Percentiles rank a stretch among this genome's conserved stretches.
Evolutionary conservation across 2,888 invertebrate genomes (phyloP).

Genomic region (Homarus gammarus): DNA sequence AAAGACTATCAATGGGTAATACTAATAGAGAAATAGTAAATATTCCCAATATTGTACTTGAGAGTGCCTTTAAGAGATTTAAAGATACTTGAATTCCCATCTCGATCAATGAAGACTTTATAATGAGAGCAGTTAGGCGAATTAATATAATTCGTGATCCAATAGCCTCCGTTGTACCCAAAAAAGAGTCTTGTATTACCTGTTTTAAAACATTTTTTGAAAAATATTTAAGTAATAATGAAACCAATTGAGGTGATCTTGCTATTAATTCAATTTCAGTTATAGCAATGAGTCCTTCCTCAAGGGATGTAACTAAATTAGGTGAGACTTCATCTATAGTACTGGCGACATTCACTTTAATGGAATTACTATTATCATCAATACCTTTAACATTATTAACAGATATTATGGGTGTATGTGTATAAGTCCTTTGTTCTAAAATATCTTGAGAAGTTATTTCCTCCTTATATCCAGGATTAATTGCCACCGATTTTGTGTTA

Average conservation of each 20-base stretch:
- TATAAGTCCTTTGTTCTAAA: neutral
- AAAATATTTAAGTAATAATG: neutral
- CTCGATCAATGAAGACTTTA: no score
- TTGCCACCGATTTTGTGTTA: neutral
- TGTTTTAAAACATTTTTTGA: neutral
- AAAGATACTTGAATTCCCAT: no score
- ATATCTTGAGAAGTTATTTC: neutral
- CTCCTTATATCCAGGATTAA: neutral
- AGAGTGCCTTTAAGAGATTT: no score
- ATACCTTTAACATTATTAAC: no score
- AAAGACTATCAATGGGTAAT: no score
- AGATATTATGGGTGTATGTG: neutral
- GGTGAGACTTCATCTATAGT: neutral
- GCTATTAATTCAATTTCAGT: neutral
- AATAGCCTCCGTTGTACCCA: no score
- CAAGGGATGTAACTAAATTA: neutral
- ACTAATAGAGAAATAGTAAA: no score
- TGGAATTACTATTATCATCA: neutral
- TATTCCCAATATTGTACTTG: no score
- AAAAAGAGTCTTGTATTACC: no score
- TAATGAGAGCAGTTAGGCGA: no score
- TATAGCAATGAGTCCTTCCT: neutral
- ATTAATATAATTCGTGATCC: no score
- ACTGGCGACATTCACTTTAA: neutral
- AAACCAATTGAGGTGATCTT: neutral